These are phyloP conservation scores for Rhagoletis zephyria DNA, from an alignment of 1,140 invertebrate genomes.

Conservation along the genomic window DNA sequence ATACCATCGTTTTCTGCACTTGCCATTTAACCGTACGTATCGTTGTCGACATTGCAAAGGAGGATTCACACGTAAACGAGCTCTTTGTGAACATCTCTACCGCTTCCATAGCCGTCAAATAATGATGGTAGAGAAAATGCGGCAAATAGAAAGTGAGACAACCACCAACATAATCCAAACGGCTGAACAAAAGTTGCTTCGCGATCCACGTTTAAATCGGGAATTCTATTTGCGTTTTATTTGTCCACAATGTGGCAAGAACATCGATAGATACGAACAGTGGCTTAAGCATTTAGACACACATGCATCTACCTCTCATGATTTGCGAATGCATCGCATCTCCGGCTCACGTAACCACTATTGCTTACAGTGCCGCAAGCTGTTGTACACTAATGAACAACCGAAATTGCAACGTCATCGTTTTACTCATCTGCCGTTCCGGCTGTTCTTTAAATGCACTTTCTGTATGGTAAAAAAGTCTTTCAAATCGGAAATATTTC, in stretches of 20 bases:
- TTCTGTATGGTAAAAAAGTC: conserved; percentile 46
- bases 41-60: conserved; percentile 66
- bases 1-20: conserved; percentile 69
- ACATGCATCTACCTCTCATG: conserved; percentile 24
- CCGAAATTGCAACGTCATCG: conserved; percentile 51
- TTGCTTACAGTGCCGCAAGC: conserved; percentile 47
- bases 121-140: conserved; percentile 13
- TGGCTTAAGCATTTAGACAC: conserved; percentile 52
- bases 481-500: conserved; percentile 55
- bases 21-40: conserved; percentile 66
- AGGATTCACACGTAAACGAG: conserved; percentile 64
- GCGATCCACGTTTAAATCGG: conserved; percentile 40
- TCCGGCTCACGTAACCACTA: conserved; percentile 53
- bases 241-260: conserved; percentile 53
- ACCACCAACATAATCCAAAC: background rate
- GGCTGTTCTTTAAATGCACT: conserved; percentile 54
- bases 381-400: conserved; percentile 22
- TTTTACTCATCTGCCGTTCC: conserved; percentile 52
- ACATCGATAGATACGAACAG: conserved; percentile 44
- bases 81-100: conserved; percentile 63
- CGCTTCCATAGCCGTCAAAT: conserved; percentile 34
- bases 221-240: conserved; percentile 56
- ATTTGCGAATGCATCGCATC: conserved; percentile 54
- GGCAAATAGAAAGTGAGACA: conserved; percentile 2
- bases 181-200: background rate